Evolutionary conservation across 2,113 vertebrate genomes (phyloP), one percentile per base, ranked within the genome.

Genomic region (Ia io): DNA sequence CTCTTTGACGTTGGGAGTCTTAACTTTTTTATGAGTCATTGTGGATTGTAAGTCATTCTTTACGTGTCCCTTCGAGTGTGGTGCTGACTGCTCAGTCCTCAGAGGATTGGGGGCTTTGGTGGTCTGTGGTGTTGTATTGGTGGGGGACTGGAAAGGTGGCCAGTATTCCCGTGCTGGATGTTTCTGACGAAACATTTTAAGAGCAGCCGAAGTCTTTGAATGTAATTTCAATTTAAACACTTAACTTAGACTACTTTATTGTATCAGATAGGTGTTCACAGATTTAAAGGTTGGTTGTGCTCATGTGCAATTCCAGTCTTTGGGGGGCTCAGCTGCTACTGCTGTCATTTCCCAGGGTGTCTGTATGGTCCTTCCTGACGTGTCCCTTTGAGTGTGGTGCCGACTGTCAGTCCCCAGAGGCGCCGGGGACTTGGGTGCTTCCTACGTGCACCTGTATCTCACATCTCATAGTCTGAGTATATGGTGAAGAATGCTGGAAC

Each of bases 81-180:
- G 3, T 2, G 74, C n/a, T 2, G 37, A 42, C 6, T 5, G 49
- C 32, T 16, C 4, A 2, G 59, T 32, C 56, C 10, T 0, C 1
- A 0, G 89, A 12, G 71, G 22, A 10, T 28, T 2, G 71, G 59
- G 59, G 59, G 23, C 59, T 25, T 61, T 61, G 59, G 5, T 0
- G 9, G 61, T 12, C 49, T 28, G 5, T 73, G 37, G 28, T 9
- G 18, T 9, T 2, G 20, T 40, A 11, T 25, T 4, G 7, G 14
- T 30, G 32, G 49, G 20, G 69, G 69, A 3, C 37, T 12, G 16
- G 71, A 16, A 9, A 18, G 20, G 28, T 0, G 83, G 23, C 71
- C 37, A 0, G 22, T 6, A 9, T 1, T 14, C 11, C 61, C 3
- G 1, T 0, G 22, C 53, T 12, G 22, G 0, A 0, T 0, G 0